Percentiles rank a stretch among this genome's conserved stretches.
These are phyloP conservation scores for Ichneumoninae sp. DNA, from an alignment of 2,888 invertebrate genomes.

Conservation along the genomic window DNA sequence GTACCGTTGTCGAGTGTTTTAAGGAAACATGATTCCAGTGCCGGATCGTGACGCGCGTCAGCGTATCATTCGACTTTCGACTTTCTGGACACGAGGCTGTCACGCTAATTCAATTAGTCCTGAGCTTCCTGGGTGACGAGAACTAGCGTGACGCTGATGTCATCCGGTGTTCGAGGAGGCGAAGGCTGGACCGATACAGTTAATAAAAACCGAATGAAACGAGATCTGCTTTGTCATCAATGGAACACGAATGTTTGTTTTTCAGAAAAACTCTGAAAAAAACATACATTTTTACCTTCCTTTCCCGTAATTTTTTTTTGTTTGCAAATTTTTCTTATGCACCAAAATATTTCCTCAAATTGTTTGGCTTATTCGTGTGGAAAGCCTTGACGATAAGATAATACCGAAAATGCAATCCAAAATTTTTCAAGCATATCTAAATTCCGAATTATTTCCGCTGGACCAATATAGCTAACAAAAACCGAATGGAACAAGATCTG, in stretches of 20 bases:
- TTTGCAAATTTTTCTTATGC: too few species aligned
- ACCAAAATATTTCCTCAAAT: background rate
- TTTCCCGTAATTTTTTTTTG: too few species aligned
- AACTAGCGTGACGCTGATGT: slow-evolving; percentile 31
- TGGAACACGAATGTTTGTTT: background rate
- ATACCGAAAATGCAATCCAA: too few species aligned
- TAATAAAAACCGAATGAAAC: background rate
- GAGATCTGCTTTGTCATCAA: background rate
- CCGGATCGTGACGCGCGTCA: background rate
- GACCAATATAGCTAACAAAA: background rate
- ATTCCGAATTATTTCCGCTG: background rate
- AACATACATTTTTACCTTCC: background rate
- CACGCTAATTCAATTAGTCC: slow-evolving; percentile 60
- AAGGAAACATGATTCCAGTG: background rate
- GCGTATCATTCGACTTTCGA: slow-evolving; percentile 20
- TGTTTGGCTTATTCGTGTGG: background rate
- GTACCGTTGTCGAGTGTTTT: background rate
- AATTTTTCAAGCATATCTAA: too few species aligned
- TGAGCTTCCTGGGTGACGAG: slow-evolving; percentile 24
- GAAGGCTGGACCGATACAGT: background rate
- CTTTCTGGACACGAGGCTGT: slow-evolving; percentile 46
- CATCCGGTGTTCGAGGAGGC: slow-evolving; percentile 24
- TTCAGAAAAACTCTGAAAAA: background rate
- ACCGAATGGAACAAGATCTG: background rate
- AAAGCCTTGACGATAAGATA: background rate